A percentile compares a stretch with the other conserved stretches of the same genome.
These are phyloP conservation scores for Lordiphosa fenestrarum DNA, from an alignment of 2,888 invertebrate genomes.

Conservation along the genomic window DNA sequence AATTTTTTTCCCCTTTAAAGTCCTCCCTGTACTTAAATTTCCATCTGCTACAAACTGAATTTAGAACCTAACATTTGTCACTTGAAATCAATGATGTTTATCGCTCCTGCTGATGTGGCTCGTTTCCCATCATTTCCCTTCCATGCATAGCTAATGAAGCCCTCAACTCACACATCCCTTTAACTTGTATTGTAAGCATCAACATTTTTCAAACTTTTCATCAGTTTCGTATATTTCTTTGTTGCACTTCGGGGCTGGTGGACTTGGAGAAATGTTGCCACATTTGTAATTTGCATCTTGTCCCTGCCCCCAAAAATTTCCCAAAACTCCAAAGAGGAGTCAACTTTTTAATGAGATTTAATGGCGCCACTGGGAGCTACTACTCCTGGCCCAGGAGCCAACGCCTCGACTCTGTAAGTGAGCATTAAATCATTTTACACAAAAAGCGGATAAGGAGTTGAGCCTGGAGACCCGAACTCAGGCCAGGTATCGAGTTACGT, in stretches of 20 bases:
- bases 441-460: slow-evolving; percentile 61
- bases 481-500: slow-evolving; percentile 60
- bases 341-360: slow-evolving; percentile 73
- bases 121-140: slow-evolving; percentile 42
- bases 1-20: background rate
- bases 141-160: slow-evolving; percentile 54
- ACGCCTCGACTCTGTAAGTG: slow-evolving; percentile 49
- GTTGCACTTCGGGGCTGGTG: slow-evolving; percentile 30
- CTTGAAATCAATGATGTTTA: slow-evolving; percentile 38
- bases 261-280: slow-evolving; percentile 43
- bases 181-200: slow-evolving; percentile 25
- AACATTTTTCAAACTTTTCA: slow-evolving; percentile 33
- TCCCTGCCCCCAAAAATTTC: background rate
- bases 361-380: slow-evolving; percentile 64
- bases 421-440: slow-evolving; percentile 64
- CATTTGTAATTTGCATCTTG: slow-evolving; percentile 64
- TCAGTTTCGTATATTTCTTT: slow-evolving; percentile 27
- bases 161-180: slow-evolving; percentile 2
- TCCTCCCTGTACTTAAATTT: slow-evolving; percentile 6
- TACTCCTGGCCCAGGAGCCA: slow-evolving; percentile 11
- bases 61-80: slow-evolving; percentile 47
- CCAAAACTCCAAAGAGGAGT: slow-evolving; percentile 25
- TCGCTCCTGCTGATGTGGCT: slow-evolving; percentile 15
- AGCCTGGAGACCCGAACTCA: slow-evolving; percentile 28
- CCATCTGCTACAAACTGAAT: slow-evolving; percentile 20